A percentile compares a stretch with the other conserved stretches of the same genome.
Conservation (phyloP, 2,888 invertebrate species). For the Gymnosoma rotundatum region DNA sequence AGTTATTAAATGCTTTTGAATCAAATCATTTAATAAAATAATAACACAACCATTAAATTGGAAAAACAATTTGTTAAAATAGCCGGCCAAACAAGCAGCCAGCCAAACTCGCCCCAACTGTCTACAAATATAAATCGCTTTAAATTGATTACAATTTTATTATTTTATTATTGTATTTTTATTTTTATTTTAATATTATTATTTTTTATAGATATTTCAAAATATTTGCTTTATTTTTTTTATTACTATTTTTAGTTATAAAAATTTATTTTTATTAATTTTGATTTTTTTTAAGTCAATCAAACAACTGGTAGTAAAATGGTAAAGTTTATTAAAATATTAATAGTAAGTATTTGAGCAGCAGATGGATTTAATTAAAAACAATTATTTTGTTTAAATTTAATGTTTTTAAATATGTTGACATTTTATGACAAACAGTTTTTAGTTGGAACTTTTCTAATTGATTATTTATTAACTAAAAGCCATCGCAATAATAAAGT, state of each 20-base stretch:
- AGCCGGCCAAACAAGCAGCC: background rate
- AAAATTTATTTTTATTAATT: constrained; percentile 9
- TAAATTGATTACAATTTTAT: constrained; percentile 32
- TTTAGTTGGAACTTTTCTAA: background rate
- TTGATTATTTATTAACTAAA: no score
- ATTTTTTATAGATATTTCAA: background rate
- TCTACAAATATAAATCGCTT: constrained; percentile 20
- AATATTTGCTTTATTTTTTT: background rate
- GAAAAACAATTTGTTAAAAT: constrained; percentile 42
- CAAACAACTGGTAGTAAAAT: constrained; percentile 19
- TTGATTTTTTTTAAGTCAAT: constrained; percentile 38
- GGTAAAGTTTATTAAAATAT: constrained; percentile 20
- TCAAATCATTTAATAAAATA: constrained; percentile 46
- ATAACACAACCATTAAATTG: constrained; percentile 50
- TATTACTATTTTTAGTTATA: background rate
- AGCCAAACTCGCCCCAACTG: constrained; percentile 5
- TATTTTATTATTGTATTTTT: background rate
- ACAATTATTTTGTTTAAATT: background rate
- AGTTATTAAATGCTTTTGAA: constrained; percentile 49
- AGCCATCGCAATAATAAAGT: no score
- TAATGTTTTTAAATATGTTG: constrained; percentile 10
- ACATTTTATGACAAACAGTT: constrained; percentile 22
- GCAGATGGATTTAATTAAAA: constrained; percentile 39
- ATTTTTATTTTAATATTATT: background rate
- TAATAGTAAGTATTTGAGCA: constrained; percentile 2